Evolutionary conservation across 2,113 vertebrate genomes (phyloP).

Genomic region (Callionymus lyra): DNA sequence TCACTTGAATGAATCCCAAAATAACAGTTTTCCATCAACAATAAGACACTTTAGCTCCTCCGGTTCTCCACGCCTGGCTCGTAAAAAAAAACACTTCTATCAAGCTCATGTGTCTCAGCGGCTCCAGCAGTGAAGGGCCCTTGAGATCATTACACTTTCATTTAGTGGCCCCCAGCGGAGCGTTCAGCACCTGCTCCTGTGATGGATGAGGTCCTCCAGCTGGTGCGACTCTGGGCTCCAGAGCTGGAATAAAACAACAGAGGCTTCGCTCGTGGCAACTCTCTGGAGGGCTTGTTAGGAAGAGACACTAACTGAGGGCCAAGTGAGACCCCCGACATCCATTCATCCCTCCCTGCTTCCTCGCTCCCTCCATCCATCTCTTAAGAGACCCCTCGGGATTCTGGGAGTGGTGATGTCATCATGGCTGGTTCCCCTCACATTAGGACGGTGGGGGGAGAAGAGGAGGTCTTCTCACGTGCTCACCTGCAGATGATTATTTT

Average conservation of each 20-base stretch:
- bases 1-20: no score
- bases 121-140: slow-evolving; percentile 28
- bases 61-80: no score
- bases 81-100: no score
- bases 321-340: slow-evolving; percentile 17
- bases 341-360: slow-evolving; percentile 23
- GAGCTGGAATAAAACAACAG: neutral
- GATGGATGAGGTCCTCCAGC: slow-evolving; percentile 25
- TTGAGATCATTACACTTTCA: slow-evolving; percentile 37
- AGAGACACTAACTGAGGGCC: slow-evolving; percentile 16
- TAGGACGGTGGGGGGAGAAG: slow-evolving; percentile 3
- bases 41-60: no score
- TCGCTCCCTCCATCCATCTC: slow-evolving; percentile 28
- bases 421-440: neutral
- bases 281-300: slow-evolving; percentile 24
- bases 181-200: slow-evolving; percentile 1
- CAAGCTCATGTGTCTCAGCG: slow-evolving; percentile 13
- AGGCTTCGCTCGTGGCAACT: slow-evolving; percentile 3
- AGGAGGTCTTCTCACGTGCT: neutral
- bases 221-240: slow-evolving; percentile 6
- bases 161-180: slow-evolving; percentile 16
- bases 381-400: slow-evolving; percentile 27
- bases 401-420: slow-evolving; percentile 15
- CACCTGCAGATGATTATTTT: neutral
- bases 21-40: no score